phyloP scores from a whole-genome alignment of 2,888 invertebrate genomes.

The Epinotia demarniana region DNA sequence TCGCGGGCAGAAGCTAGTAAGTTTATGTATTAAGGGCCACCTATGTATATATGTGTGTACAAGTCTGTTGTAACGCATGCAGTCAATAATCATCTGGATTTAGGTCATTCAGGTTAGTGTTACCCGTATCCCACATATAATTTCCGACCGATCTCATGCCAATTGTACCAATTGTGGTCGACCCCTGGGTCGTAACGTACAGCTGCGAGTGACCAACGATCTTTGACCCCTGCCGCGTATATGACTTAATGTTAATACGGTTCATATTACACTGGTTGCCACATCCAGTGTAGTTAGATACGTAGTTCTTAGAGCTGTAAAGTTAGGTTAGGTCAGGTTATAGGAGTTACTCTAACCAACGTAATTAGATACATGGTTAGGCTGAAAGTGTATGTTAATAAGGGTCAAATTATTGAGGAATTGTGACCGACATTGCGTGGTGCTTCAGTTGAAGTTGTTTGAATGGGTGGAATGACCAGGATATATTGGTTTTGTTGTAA shows the following conservation, averaged over 20 bases:
- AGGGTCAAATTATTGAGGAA: background rate
- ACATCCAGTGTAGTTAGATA: conserved; percentile 27
- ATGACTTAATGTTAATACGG: conserved; percentile 32
- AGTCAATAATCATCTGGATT: conserved; percentile 32
- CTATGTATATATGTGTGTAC: background rate
- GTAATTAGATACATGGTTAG: conserved; percentile 14
- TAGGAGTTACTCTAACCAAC: conserved; percentile 7
- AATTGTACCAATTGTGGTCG: conserved; percentile 67
- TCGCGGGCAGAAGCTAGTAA: too few relatives aligned
- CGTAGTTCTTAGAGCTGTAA: background rate
- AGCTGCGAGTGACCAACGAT: conserved; percentile 12
- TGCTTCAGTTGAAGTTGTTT: background rate
- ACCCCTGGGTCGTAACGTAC: conserved; percentile 59
- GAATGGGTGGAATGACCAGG: background rate
- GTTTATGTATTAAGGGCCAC: too few relatives aligned
- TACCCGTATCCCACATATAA: conserved; percentile 45
- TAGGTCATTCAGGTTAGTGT: conserved; percentile 43
- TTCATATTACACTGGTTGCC: conserved; percentile 10
- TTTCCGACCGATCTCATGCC: conserved; percentile 55
- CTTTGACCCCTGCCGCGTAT: conserved; percentile 45
- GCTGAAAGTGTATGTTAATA: conserved; percentile 16
- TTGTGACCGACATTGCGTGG: background rate
- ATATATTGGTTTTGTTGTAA: background rate
- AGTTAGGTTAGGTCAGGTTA: conserved; percentile 13
- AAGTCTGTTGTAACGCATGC: background rate